These are phyloP conservation scores for Diarsia mendica DNA, from an alignment of 2,888 invertebrate genomes.

Conservation along the genomic window DNA sequence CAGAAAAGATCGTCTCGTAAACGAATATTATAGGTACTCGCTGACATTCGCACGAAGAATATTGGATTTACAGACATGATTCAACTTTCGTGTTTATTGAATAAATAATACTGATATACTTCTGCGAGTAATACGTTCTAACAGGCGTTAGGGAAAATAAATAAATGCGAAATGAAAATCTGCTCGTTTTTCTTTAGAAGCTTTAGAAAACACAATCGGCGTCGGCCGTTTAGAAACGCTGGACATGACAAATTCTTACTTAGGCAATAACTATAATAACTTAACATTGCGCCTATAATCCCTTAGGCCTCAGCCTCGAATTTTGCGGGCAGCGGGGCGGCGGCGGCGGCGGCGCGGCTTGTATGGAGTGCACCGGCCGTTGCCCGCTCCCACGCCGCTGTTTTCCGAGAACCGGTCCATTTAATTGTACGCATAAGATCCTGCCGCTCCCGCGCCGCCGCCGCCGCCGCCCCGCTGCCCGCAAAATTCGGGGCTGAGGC, in stretches of 20 bases:
- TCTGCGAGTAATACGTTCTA: conserved; percentile 39
- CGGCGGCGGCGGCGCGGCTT: too few species aligned
- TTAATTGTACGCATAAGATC: too few species aligned
- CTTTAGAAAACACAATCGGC: background rate
- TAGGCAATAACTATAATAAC: background rate
- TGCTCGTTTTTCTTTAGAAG: background rate
- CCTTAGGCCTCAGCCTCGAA: too few species aligned
- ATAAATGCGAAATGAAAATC: conserved; percentile 1
- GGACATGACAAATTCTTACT: background rate
- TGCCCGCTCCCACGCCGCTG: too few species aligned
- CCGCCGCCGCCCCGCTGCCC: too few species aligned
- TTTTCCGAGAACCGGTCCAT: too few species aligned
- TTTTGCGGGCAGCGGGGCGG: too few species aligned
- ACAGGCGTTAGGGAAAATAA: conserved; percentile 12
- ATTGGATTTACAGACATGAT: conserved; percentile 65
- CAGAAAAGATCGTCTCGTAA: conserved; percentile 56
- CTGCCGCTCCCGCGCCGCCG: too few species aligned
- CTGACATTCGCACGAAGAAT: conserved; percentile 65
- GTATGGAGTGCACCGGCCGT: too few species aligned
- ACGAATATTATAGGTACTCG: conserved; percentile 60
- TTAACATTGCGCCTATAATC: background rate
- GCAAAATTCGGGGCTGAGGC: too few species aligned
- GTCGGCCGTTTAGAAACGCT: background rate
- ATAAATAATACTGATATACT: conserved; percentile 59
- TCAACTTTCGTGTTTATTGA: conserved; percentile 64